phyloP scores from a whole-genome alignment of 2,113 vertebrate species.

The Ciconia stormi region DNA sequence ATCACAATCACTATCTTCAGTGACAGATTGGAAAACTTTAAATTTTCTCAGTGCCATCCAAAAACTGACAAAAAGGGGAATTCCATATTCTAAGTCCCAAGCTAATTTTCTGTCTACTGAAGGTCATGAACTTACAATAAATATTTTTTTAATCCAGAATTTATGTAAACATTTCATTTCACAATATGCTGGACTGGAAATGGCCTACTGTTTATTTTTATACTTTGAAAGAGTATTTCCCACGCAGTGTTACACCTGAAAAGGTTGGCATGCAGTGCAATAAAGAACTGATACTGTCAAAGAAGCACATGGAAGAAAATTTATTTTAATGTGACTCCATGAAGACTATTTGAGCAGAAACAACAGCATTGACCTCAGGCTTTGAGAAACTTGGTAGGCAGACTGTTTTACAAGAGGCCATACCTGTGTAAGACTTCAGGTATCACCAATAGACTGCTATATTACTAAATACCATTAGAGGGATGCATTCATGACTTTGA shows the following conservation, averaged over 20 bases:
- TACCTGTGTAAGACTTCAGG: neutral
- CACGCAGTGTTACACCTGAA: neutral
- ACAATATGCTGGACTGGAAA: neutral
- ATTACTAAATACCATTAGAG: neutral
- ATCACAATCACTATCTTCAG: neutral
- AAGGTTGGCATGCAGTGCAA: neutral
- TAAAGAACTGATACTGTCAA: neutral
- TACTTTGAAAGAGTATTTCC: neutral
- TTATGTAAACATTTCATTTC: neutral
- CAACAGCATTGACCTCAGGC: neutral
- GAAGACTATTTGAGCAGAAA: neutral
- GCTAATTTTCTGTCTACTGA: neutral
- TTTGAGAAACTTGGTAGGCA: neutral
- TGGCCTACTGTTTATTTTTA: neutral
- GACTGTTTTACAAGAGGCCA: neutral
- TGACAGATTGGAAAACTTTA: neutral
- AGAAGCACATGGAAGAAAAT: neutral
- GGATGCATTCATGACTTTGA: too few relatives aligned
- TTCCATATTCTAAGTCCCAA: neutral
- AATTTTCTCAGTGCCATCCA: neutral
- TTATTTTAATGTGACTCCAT: neutral
- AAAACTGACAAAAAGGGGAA: neutral
- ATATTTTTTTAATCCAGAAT: neutral
- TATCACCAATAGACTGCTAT: neutral
- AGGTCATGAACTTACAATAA: neutral